Evolutionary conservation across 1,140 invertebrate species (phyloP), one percentile per base, ranked within the genome.

Genomic region (Elysia chlorotica): DNA sequence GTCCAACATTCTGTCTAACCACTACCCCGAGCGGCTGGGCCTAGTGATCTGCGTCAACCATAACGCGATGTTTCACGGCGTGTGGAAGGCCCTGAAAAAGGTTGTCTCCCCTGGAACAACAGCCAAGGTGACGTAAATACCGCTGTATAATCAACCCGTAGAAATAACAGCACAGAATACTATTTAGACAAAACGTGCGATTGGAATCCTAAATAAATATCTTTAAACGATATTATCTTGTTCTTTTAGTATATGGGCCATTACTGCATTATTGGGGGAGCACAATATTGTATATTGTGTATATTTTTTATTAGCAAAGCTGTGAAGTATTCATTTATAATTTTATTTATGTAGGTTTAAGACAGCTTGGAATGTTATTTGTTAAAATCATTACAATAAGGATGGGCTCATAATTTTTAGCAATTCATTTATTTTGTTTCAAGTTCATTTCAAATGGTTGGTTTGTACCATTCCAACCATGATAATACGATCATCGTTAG

Each of bases 11-110:
- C 72, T 86, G 59, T 69, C 78, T 17, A 83, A 81, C 62, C 83
- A 84, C 70, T 87, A 87, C 69, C 86, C 86, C 23, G 86, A 87
- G 76, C 74, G 83, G 2, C 81, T 87, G 1, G 86, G 85, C 0
- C 41, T 81, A 53, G 83, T 84, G 41, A 79, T 86, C 31, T 84
- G 82, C 74, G 61, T 87, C 2, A 86, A 86, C 71, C 83, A 86
- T 75, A 85, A 76, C 53, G 66, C 80, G 0, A 38, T 87, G 2
- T 87, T 87, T 59, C 86, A 86, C 19, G 82, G 80, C 1, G 80
- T 87, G 17, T 87, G 83, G 83, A 81, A 81, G 66, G 85, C 84
- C 5, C 80, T 86, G 19, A 86, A 85, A 76, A 74, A 80, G 19
- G 82, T 86, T 37, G 67, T 87, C 17, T 79, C 82, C 10, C 76